Conservation (phyloP, 1,140 invertebrate species). For the Apis cerana region DNA sequence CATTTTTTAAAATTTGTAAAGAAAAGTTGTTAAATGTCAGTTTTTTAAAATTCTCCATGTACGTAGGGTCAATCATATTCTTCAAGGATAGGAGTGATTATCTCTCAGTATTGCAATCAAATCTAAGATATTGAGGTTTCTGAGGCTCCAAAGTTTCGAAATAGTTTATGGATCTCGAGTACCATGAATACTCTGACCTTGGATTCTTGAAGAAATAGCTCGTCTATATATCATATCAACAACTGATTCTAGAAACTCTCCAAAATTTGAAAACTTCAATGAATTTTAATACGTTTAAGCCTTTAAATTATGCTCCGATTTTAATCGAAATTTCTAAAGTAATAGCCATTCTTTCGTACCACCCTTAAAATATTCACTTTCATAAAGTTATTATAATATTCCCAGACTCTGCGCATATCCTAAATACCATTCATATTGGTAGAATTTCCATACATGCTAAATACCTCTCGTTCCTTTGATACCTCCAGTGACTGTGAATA, state of each 20-base stretch:
- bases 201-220: background rate
- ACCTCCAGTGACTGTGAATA: background rate
- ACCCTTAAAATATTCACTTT: background rate
- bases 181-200: background rate
- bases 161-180: too few relatives aligned
- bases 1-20: too few relatives aligned
- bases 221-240: too few relatives aligned
- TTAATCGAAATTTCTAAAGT: background rate
- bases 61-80: background rate
- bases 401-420: background rate
- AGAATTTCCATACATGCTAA: background rate
- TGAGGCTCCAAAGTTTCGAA: background rate
- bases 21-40: too few relatives aligned
- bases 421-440: too few relatives aligned
- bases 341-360: too few relatives aligned
- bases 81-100: background rate
- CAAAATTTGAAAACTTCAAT: background rate
- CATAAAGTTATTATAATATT: background rate
- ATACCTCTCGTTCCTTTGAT: background rate
- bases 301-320: background rate
- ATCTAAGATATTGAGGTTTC: background rate
- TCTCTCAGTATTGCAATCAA: background rate
- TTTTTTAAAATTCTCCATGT: too few relatives aligned
- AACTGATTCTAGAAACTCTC: background rate
- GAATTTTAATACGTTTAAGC: background rate